Percentiles rank a stretch among this genome's conserved stretches.
phyloP scores from a whole-genome alignment of 1,140 invertebrate genomes.

The Tribolium castaneum region DNA sequence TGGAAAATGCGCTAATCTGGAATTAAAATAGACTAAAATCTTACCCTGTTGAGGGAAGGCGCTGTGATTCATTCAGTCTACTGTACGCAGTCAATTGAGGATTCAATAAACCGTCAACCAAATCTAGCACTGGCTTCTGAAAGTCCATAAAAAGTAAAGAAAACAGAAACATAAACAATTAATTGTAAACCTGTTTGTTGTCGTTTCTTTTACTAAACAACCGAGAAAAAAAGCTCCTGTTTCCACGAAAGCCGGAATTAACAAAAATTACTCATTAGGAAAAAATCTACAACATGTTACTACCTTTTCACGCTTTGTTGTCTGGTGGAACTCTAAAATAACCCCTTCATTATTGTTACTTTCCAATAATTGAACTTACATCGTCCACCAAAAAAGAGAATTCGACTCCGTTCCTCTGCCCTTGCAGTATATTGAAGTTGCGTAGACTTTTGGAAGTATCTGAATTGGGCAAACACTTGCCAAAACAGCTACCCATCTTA shows the following conservation, averaged over 20 bases:
- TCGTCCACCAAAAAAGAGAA: slow-evolving; percentile 60
- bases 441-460: slow-evolving; percentile 43
- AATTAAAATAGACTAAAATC: too few species aligned
- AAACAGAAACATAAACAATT: slow-evolving; percentile 8
- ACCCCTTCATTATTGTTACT: background rate
- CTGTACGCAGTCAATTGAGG: slow-evolving; percentile 64
- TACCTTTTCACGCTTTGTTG: slow-evolving; percentile 45
- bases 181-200: slow-evolving; percentile 51
- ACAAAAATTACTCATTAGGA: slow-evolving; percentile 15
- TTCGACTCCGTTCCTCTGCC: slow-evolving; percentile 53
- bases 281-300: slow-evolving; percentile 3
- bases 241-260: slow-evolving; percentile 44
- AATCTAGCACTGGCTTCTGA: slow-evolving; percentile 63
- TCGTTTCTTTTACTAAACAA: slow-evolving; percentile 55
- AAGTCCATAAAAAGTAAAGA: slow-evolving; percentile 45
- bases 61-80: slow-evolving; percentile 62
- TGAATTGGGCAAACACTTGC: slow-evolving; percentile 64
- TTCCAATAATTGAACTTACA: slow-evolving; percentile 45
- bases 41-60: slow-evolving; percentile 59
- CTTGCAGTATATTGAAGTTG: slow-evolving; percentile 52
- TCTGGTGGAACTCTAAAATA: slow-evolving; percentile 42
- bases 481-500: slow-evolving; percentile 68
- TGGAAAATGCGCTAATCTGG: too few species aligned
- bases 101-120: slow-evolving; percentile 66
- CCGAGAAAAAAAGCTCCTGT: slow-evolving; percentile 54